Percentiles rank a stretch among this genome's conserved stretches.
These are phyloP conservation scores for Montipora cactus DNA, from an alignment of 64 coral and sea anemone species.

Conservation along the genomic window DNA sequence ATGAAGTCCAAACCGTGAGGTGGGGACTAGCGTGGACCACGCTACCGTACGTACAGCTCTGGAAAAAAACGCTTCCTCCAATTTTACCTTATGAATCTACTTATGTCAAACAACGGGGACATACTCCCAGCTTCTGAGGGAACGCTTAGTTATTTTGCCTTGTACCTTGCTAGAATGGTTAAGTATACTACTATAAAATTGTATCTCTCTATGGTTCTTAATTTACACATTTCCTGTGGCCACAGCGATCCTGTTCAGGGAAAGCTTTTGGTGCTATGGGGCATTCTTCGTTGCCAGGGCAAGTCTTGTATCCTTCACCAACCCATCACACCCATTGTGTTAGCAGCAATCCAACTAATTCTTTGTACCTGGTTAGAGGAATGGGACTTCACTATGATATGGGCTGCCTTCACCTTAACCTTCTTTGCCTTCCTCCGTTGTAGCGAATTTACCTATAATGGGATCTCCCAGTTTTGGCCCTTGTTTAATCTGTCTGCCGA, in stretches of 20 bases:
- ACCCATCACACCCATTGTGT: neutral
- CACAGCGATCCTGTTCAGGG: too few relatives aligned
- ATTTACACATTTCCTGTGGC: neutral
- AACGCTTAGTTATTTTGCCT: neutral
- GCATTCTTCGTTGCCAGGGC: neutral
- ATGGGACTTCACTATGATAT: neutral
- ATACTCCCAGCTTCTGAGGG: neutral
- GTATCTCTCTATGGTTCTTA: neutral
- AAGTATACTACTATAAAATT: neutral
- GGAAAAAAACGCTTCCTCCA: neutral
- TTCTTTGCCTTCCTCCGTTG: too few relatives aligned
- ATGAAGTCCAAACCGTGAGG: neutral
- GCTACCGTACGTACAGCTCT: slow-evolving; percentile 13
- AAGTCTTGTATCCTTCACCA: neutral
- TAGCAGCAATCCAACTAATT: neutral
- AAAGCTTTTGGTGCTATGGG: neutral
- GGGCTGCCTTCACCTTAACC: too few relatives aligned
- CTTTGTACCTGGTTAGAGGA: neutral
- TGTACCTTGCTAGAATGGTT: neutral
- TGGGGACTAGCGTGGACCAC: neutral
- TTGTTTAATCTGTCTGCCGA: too few relatives aligned
- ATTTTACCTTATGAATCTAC: neutral
- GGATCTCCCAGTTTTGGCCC: too few relatives aligned
- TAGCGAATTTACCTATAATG: too few relatives aligned
- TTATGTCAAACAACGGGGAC: neutral